These are phyloP conservation scores for Venustaconcha ellipsiformis DNA, from an alignment of 1,140 invertebrate species.

Conservation along the genomic window DNA sequence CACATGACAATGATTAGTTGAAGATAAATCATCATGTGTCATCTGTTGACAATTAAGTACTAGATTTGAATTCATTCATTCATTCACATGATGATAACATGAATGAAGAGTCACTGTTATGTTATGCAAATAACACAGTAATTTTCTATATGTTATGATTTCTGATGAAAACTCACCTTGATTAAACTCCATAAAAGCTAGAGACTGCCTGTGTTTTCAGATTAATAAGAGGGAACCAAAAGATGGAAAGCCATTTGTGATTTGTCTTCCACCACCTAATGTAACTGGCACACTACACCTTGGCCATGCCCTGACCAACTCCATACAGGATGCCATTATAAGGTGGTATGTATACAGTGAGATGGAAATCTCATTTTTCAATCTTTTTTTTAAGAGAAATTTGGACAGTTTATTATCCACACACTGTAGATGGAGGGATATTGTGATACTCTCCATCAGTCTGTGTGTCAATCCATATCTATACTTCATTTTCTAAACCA, in stretches of 20 bases:
- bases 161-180: too few relatives aligned
- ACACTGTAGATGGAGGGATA: background rate
- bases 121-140: too few relatives aligned
- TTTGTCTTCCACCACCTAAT: constrained; percentile 99
- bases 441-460: background rate
- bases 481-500: background rate
- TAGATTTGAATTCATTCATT: too few relatives aligned
- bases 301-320: constrained; percentile 97
- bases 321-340: constrained; percentile 93
- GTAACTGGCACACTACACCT: constrained; percentile 97
- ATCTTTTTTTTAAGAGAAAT: background rate
- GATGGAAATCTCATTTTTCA: too few relatives aligned
- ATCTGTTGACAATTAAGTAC: too few relatives aligned
- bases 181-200: too few relatives aligned
- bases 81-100: too few relatives aligned
- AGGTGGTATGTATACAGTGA: constrained; percentile 78
- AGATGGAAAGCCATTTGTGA: constrained; percentile 78
- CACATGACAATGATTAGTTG: too few relatives aligned
- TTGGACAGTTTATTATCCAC: background rate
- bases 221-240: background rate
- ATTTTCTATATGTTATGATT: too few relatives aligned
- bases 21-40: too few relatives aligned
- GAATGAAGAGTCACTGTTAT: too few relatives aligned
- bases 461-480: background rate
- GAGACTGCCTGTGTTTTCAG: too few relatives aligned